Evolutionary conservation across 2,888 invertebrate species (phyloP).

Genomic region (Drymonia ruficornis): DNA sequence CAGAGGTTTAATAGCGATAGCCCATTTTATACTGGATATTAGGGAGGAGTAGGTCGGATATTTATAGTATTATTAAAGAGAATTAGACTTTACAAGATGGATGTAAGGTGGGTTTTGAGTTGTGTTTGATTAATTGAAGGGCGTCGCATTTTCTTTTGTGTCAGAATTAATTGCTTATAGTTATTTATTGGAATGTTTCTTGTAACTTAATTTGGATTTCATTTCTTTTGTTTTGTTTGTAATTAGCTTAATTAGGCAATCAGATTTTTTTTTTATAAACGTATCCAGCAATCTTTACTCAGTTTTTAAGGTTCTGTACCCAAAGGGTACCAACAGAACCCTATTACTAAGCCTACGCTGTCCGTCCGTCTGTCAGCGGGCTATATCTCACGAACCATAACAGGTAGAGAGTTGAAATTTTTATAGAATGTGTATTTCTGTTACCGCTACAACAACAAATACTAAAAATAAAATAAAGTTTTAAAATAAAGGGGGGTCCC

Average conservation of each 20-base stretch:
- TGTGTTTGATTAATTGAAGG: conserved; percentile 40
- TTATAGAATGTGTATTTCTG: too few relatives aligned
- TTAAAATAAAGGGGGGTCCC: too few relatives aligned
- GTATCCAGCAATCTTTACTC: too few relatives aligned
- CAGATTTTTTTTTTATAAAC: not conserved
- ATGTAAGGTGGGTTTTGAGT: conserved; percentile 27
- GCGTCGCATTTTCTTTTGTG: conserved; percentile 56
- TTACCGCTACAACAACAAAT: too few relatives aligned
- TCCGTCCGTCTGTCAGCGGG: too few relatives aligned
- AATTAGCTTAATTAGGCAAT: not conserved
- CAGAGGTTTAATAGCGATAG: conserved; percentile 19
- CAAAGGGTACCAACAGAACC: too few relatives aligned
- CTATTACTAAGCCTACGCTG: too few relatives aligned
- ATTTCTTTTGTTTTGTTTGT: conserved; percentile 37
- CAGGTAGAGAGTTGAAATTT: too few relatives aligned
- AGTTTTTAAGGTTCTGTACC: too few relatives aligned
- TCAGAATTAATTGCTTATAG: conserved; percentile 57
- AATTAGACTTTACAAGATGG: conserved; percentile 32
- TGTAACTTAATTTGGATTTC: conserved; percentile 49
- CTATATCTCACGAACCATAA: too few relatives aligned
- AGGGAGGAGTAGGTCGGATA: conserved; percentile 39
- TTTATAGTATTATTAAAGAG: conserved; percentile 21
- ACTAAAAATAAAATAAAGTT: too few relatives aligned
- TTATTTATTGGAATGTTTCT: conserved; percentile 52
- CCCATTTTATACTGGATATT: conserved; percentile 41